Conservation (phyloP, 1,140 invertebrate species). For the Leptinotarsa defecta region DNA sequence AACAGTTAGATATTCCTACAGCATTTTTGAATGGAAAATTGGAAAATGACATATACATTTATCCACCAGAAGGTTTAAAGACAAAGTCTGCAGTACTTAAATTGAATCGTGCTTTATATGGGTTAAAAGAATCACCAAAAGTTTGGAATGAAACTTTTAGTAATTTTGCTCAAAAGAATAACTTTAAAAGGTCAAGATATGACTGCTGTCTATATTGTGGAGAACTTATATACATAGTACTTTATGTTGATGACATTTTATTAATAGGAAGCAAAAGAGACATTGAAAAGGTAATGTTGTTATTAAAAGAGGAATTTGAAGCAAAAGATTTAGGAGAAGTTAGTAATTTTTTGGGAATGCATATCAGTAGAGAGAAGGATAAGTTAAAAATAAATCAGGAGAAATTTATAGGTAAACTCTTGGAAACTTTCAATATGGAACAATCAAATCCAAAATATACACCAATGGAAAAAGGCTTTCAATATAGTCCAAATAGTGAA, state of each 20-base stretch:
- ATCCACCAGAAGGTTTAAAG: slow-evolving; percentile 11
- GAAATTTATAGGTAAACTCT: slow-evolving; percentile 6
- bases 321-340: slow-evolving; percentile 27
- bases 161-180: slow-evolving; percentile 29
- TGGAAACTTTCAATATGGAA: slow-evolving; percentile 5
- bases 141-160: slow-evolving; percentile 31
- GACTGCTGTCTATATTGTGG: slow-evolving; percentile 15
- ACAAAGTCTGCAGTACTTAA: slow-evolving; percentile 10
- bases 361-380: slow-evolving; percentile 2
- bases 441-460: neutral
- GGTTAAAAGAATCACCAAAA: slow-evolving; percentile 26
- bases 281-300: slow-evolving; percentile 3
- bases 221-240: neutral
- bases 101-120: slow-evolving; percentile 29
- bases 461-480: slow-evolving; percentile 18
- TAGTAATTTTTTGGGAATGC: slow-evolving; percentile 27
- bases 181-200: slow-evolving; percentile 26
- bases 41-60: slow-evolving; percentile 1
- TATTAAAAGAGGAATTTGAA: slow-evolving; percentile 20
- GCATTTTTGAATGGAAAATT: neutral
- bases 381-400: slow-evolving; percentile 4
- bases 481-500: slow-evolving; percentile 1
- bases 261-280: slow-evolving; percentile 18
- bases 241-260: slow-evolving; percentile 27
- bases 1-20: neutral